Percentiles rank a stretch among this genome's conserved stretches.
phyloP scores from a whole-genome alignment of 2,888 invertebrate species.

The Sminthurinus aureus region DNA sequence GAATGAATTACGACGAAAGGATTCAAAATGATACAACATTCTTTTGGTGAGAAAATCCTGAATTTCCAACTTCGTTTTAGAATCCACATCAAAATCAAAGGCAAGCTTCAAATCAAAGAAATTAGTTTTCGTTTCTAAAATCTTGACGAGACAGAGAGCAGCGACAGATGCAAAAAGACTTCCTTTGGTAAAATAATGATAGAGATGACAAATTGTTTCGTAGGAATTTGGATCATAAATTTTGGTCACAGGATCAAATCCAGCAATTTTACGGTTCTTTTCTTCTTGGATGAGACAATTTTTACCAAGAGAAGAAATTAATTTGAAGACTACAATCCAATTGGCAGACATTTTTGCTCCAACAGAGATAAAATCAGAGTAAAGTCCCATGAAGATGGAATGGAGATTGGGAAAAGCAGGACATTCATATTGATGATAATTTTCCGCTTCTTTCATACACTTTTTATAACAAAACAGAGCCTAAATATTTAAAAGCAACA shows the following conservation, averaged over 20 bases:
- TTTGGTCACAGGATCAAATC: neutral
- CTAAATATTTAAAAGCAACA: neutral
- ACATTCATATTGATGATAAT: neutral
- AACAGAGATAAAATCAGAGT: too few relatives aligned
- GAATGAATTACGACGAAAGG: neutral
- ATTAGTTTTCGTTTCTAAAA: too few relatives aligned
- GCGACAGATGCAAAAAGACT: too few relatives aligned
- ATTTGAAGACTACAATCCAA: neutral
- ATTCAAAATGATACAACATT: constrained; percentile 2
- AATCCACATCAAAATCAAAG: neutral
- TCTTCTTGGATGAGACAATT: neutral
- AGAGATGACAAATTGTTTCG: too few relatives aligned
- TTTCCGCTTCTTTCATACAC: neutral
- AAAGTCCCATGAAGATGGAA: too few relatives aligned
- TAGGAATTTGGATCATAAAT: neutral
- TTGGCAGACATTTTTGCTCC: too few relatives aligned
- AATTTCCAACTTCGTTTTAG: neutral
- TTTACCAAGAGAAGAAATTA: neutral
- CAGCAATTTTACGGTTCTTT: neutral
- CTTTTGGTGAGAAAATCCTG: neutral
- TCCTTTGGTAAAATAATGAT: neutral
- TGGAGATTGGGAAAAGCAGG: neutral
- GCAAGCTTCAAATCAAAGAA: too few relatives aligned
- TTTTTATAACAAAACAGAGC: neutral
- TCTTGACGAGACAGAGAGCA: too few relatives aligned